Conservation (phyloP, 1,140 invertebrate genomes). For the Ruditapes philippinarum region DNA sequence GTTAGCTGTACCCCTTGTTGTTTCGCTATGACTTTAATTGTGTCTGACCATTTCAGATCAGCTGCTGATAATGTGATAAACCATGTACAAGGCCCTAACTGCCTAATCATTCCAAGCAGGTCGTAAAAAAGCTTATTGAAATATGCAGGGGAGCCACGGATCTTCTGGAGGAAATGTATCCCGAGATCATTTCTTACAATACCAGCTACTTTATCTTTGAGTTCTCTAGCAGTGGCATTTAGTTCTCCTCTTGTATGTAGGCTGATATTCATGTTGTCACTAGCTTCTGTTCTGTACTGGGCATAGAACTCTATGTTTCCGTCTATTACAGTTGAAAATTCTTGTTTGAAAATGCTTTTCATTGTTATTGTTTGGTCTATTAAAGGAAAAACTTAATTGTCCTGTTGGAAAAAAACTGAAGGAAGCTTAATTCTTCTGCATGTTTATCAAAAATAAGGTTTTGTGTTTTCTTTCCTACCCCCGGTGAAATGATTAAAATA, state of each 20-base stretch:
- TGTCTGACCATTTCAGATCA: slow-evolving; percentile 41
- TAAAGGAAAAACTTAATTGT: slow-evolving; percentile 10
- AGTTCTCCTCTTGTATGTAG: background rate
- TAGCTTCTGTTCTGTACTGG: slow-evolving; percentile 2
- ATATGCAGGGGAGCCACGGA: slow-evolving; percentile 13
- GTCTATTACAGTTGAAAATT: slow-evolving; percentile 41
- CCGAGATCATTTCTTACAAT: slow-evolving; percentile 32
- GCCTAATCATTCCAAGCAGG: slow-evolving; percentile 36
- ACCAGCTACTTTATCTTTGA: slow-evolving; percentile 28
- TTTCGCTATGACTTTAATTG: slow-evolving; percentile 62
- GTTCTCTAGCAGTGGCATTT: slow-evolving; percentile 36
- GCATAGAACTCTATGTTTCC: slow-evolving; percentile 10
- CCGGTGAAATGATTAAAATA: slow-evolving; percentile 28
- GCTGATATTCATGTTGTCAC: slow-evolving; percentile 22
- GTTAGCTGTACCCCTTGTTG: slow-evolving; percentile 42
- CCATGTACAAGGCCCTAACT: slow-evolving; percentile 15
- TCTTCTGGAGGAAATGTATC: slow-evolving; percentile 17
- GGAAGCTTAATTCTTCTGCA: slow-evolving; percentile 31
- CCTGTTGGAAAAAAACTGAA: slow-evolving; percentile 33
- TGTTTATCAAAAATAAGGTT: slow-evolving; percentile 15
- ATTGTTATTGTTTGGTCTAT: slow-evolving; percentile 36
- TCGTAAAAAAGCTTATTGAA: background rate
- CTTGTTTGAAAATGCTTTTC: slow-evolving; percentile 31
- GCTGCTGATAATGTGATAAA: slow-evolving; percentile 32
- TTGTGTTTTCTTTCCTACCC: slow-evolving; percentile 46